These are phyloP conservation scores for Rhingia campestris DNA, from an alignment of 2,888 invertebrate species.

Conservation along the genomic window DNA sequence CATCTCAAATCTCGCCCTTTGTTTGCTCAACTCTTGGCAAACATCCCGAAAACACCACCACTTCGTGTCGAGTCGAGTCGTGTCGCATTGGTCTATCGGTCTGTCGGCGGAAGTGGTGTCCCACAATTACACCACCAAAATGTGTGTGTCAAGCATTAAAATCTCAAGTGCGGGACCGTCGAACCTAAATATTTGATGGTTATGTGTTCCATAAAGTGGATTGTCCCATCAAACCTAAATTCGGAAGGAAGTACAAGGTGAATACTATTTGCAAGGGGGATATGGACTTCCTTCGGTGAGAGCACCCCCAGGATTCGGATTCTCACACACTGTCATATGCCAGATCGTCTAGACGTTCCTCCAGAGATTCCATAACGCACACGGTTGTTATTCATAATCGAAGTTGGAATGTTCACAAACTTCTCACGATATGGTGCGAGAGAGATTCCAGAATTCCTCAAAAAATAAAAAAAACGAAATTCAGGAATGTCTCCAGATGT, in stretches of 20 bases:
- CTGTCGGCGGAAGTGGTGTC: slow-evolving; percentile 49
- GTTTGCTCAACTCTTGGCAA: slow-evolving; percentile 52
- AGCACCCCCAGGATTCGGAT: slow-evolving; percentile 57
- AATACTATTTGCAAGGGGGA: slow-evolving; percentile 46
- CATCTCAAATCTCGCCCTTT: slow-evolving; percentile 48
- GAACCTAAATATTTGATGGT: neutral
- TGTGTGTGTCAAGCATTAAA: slow-evolving; percentile 21
- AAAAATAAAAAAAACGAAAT: slow-evolving; percentile 32
- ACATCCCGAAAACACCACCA: slow-evolving; percentile 26
- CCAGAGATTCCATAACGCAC: slow-evolving; percentile 51
- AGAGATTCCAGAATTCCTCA: slow-evolving; percentile 19
- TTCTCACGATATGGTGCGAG: slow-evolving; percentile 59
- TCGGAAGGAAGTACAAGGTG: slow-evolving; percentile 67
- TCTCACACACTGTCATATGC: slow-evolving; percentile 71
- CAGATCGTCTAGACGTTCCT: slow-evolving; percentile 63
- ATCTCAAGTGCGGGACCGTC: slow-evolving; percentile 31
- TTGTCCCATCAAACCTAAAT: slow-evolving; percentile 43
- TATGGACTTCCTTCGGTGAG: slow-evolving; percentile 7
- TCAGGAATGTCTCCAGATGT: slow-evolving; percentile 69
- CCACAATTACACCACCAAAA: slow-evolving; percentile 25
- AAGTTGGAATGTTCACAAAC: slow-evolving; percentile 58
- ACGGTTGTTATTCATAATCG: slow-evolving; percentile 63
- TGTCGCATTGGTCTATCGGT: neutral
- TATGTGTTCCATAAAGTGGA: slow-evolving; percentile 10
- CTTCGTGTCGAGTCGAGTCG: too few relatives aligned